These are phyloP conservation scores for Micromesistius poutassou DNA, from an alignment of 2,797 vertebrate genomes.

Conservation along the genomic window DNA sequence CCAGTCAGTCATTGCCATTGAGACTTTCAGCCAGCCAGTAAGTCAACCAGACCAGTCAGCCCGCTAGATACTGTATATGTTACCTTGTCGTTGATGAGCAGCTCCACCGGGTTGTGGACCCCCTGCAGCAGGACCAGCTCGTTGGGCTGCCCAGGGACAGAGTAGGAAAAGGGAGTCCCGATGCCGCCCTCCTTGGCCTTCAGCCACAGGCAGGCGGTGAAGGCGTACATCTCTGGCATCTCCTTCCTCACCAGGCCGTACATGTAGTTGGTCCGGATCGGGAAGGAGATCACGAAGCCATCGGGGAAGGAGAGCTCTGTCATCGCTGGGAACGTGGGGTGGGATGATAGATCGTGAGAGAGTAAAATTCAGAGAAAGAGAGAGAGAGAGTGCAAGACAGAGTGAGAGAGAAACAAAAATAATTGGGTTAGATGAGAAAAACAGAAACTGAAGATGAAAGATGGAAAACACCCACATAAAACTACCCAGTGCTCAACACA, in stretches of 20 bases:
- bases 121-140: slow-evolving; percentile 94
- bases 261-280: slow-evolving; percentile 95
- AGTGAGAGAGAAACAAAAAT: neutral
- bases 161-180: slow-evolving; percentile 96
- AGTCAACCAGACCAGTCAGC: no score
- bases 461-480: neutral
- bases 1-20: no score
- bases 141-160: slow-evolving; percentile 87
- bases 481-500: neutral
- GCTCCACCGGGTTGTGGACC: slow-evolving; percentile 88
- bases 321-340: slow-evolving; percentile 42
- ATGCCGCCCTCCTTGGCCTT: slow-evolving; percentile 81
- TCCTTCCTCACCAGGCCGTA: slow-evolving; percentile 86
- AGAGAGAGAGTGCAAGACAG: neutral
- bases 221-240: slow-evolving; percentile 91
- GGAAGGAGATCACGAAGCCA: slow-evolving; percentile 89
- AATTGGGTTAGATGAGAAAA: neutral
- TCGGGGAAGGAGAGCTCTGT: slow-evolving; percentile 73
- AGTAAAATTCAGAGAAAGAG: neutral
- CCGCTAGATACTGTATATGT: neutral
- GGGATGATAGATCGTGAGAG: neutral
- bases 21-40: no score
- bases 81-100: slow-evolving; percentile 97
- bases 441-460: neutral
- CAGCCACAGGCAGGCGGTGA: slow-evolving; percentile 92